Conservation (phyloP, 2,113 vertebrate genomes). For the Pterocles orientalis region DNA sequence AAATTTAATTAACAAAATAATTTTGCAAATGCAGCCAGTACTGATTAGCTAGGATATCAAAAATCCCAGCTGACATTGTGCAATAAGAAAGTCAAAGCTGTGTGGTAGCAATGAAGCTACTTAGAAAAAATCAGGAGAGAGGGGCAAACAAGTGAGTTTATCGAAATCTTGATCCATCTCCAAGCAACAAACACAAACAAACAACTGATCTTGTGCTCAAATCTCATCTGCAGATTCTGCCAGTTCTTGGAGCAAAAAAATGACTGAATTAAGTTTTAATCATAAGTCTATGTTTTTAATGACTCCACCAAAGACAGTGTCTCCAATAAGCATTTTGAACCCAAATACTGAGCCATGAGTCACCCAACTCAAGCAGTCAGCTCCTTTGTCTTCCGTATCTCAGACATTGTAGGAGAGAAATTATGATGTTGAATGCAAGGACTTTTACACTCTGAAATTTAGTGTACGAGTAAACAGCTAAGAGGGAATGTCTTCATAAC, state of each 20-base stretch:
- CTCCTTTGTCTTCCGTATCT: not conserved
- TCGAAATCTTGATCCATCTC: not conserved
- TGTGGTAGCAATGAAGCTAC: not conserved
- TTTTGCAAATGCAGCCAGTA: not conserved
- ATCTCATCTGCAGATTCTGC: not conserved
- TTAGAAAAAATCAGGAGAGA: not conserved
- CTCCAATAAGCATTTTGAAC: not conserved
- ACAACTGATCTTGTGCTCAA: not conserved
- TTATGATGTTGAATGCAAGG: not conserved
- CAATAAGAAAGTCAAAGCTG: not conserved
- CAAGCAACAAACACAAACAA: not conserved
- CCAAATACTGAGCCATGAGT: not conserved
- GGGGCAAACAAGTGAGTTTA: not conserved
- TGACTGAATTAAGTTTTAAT: not conserved
- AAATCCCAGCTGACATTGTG: not conserved
- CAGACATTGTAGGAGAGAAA: not conserved
- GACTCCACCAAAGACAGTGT: not conserved
- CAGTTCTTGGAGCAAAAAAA: not conserved
- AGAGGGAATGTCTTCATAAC: not conserved
- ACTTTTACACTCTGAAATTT: not conserved
- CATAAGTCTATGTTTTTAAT: not conserved
- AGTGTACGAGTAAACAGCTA: rapidly evolving
- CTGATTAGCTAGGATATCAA: not conserved
- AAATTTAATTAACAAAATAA: not conserved
- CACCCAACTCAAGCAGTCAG: not conserved